Percentiles rank a stretch among this genome's conserved stretches.
phyloP scores from a whole-genome alignment of 1,140 invertebrate species.

The Prorops nasuta region DNA sequence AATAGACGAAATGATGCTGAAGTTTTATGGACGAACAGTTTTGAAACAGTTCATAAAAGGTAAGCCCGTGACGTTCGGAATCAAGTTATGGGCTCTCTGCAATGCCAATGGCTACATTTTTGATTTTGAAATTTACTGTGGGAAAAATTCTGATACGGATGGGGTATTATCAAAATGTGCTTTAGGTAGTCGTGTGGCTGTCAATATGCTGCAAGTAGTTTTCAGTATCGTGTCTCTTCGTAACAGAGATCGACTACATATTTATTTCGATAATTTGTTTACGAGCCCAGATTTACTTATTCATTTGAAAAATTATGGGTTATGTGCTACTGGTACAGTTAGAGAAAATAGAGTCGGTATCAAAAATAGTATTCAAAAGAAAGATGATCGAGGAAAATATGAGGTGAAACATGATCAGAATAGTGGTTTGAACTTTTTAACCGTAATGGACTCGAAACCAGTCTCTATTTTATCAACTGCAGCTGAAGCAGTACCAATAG shows the following conservation, averaged over 20 bases:
- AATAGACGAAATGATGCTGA: not conserved
- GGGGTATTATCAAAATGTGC: slow-evolving; percentile 1
- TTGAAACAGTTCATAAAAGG: slow-evolving; percentile 1
- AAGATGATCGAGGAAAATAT: not conserved
- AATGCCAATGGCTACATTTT: not conserved
- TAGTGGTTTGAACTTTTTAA: slow-evolving; percentile 6
- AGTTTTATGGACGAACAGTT: not conserved
- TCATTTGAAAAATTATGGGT: slow-evolving; percentile 4
- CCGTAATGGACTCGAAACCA: slow-evolving; percentile 16
- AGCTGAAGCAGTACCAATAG: not conserved
- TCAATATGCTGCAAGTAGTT: slow-evolving; percentile 1
- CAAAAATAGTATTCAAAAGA: slow-evolving; percentile 1
- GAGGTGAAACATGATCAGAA: slow-evolving; percentile 5
- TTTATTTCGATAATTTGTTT: slow-evolving; percentile 6
- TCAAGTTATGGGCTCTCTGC: slow-evolving; percentile 36
- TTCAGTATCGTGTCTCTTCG: not conserved
- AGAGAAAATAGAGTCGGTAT: slow-evolving; percentile 3
- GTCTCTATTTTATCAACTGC: slow-evolving; percentile 6
- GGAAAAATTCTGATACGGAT: not conserved
- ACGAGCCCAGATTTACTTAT: slow-evolving; percentile 1
- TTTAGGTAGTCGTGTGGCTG: slow-evolving; percentile 1
- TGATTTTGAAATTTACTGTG: slow-evolving; percentile 3
- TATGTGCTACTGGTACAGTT: not conserved
- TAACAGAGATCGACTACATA: not conserved
- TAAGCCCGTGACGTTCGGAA: slow-evolving; percentile 44